Conservation (phyloP, 2,113 vertebrate species). For the Papio anubis region DNA sequence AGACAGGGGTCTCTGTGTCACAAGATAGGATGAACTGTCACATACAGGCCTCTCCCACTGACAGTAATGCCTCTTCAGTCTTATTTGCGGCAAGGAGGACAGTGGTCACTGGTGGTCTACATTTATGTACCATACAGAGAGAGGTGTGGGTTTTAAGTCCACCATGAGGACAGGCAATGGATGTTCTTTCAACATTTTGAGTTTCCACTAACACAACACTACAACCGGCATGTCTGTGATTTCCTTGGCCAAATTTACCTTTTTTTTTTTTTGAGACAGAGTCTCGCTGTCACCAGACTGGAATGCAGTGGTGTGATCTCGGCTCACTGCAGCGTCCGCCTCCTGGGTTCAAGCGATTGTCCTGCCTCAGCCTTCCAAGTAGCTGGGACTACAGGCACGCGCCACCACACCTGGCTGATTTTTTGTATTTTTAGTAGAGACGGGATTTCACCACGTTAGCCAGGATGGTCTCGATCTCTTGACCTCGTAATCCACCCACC, state of each 20-base stretch:
- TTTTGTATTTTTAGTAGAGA: too few relatives aligned
- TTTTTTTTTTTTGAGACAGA: too few relatives aligned
- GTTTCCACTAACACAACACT: not conserved
- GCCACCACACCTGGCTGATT: too few relatives aligned
- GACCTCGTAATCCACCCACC: too few relatives aligned
- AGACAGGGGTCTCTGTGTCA: accelerated
- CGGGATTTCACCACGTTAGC: too few relatives aligned
- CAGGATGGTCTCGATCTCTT: too few relatives aligned
- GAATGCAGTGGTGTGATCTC: too few relatives aligned
- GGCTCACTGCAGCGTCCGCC: too few relatives aligned
- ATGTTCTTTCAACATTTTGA: not conserved
- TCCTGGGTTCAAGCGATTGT: too few relatives aligned
- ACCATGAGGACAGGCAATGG: not conserved
- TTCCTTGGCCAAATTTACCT: accelerated
- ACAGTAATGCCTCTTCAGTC: accelerated
- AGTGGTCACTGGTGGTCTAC: not conserved
- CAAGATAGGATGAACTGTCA: accelerated
- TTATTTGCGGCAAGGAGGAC: not conserved
- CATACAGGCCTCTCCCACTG: not conserved
- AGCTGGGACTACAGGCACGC: too few relatives aligned
- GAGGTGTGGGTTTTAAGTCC: not conserved
- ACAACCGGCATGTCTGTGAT: accelerated
- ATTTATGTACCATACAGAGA: not conserved
- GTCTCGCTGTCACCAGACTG: too few relatives aligned
- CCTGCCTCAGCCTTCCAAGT: too few relatives aligned